Evolutionary conservation across 2,888 invertebrate species (phyloP), one percentile per base, ranked within the genome.

Genomic region (Hesperia comma): DNA sequence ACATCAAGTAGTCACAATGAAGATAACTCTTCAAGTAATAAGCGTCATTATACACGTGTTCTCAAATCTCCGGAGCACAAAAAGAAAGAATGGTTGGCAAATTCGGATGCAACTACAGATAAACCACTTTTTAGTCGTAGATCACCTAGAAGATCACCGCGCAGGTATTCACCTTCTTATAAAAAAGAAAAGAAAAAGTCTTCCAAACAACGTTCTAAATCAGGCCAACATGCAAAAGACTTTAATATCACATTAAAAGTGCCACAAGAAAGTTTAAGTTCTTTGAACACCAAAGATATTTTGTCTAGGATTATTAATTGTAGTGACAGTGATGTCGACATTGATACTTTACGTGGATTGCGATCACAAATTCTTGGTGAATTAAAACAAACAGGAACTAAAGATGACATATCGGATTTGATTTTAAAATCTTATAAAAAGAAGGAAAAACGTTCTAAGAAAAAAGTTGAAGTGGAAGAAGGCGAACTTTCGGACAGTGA

Each of bases 401-500:
- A 82, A 67, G 87, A 91, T 71, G 92, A 92, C 67, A 90, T 92
- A 78, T 88, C 91, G 1, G 90, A 92, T 72, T 81, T 91, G 58
- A 86, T 92, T 74, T 75, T 92, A 40, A 87, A 88, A 73, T 90
- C 92, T n/a, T 90, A 88, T 70, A 81, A 81, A 61, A 81, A 77
- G 40, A 85, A 79, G 43, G 79, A 75, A 19, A 74, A 73, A 26
- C 68, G 71, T 2, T 40, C 68, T 14, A 78, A 74, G 60, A 76
- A 75, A 43, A 79, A 77, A 66, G 72, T 74, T 43, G 92, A 92
- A 75, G 77, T 91, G 15, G 92, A 92, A 77, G 92, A 92, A 77
- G 92, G 92, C 6, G 92, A 92, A 77, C 70, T 92, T 53, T 91
- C 92, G 10, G 92, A 92, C 63, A 91, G 92, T 75, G 92, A 90